Evolutionary conservation across 2,113 vertebrate species (phyloP), one percentile per base, ranked within the genome.

Genomic region (Salvelinus alpinus): DNA sequence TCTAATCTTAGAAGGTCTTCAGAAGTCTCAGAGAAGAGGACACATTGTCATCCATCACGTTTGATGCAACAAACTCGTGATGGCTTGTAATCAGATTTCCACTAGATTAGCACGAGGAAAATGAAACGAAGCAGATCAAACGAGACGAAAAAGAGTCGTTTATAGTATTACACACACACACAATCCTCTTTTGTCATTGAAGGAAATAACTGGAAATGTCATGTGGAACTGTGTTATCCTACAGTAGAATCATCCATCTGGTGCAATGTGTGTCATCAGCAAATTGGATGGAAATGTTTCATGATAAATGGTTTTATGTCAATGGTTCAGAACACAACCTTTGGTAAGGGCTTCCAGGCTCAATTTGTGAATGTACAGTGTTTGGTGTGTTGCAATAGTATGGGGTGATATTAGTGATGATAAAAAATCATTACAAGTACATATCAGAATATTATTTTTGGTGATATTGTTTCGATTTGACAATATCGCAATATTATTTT

Each of bases 41-140:
- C 83, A 88, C 85, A 82, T 87, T 87, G 89, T 90, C 86, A 78
- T 86, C 81, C 83, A 70, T 89, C 90, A 90, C 84, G 81, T 88
- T 88, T 90, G 86, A 92, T 89, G 87, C 86, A 70, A 54, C 88
- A 88, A 88, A 89, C 88, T 83, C 83, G 79, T 87, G 87, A 88
- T 68, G 84, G 81, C 9, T 47, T 57, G 73, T 90, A 89, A 92
- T 92, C 90, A 59, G 86, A 92, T 89, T 83, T 74, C 77, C 78
- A 18, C 71, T 71, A 84, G 89, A 88, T 91, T 88, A 89, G 84
- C 80, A 25, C 16, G 79, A 72, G 80, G 75, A 77, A 54, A 90
- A 90, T 86, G 81, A 89, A 90, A 89, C 81, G 80, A 85, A 82
- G 82, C 79, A 83, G 75, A 89, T 90, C 90, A 89, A 88, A 88